Conservation (phyloP, 2,888 invertebrate species). For the Drosophila tanythrix region DNA sequence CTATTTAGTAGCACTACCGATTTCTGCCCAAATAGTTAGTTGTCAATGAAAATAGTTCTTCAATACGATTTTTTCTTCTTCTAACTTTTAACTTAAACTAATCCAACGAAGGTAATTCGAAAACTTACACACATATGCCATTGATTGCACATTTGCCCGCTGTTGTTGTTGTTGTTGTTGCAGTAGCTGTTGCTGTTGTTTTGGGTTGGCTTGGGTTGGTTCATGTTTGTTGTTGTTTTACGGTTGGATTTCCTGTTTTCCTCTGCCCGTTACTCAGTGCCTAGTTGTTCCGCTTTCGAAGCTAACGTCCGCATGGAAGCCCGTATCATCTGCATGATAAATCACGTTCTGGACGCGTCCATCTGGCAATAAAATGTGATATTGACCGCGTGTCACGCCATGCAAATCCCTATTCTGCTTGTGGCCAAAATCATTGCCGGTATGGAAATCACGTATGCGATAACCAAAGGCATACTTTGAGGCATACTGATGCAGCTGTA, state of each 20-base stretch:
- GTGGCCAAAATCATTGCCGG: conserved; percentile 92
- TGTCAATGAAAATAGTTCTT: not conserved
- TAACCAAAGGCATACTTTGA: conserved; percentile 89
- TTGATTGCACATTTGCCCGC: conserved; percentile 48
- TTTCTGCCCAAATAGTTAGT: not conserved
- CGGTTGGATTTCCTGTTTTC: conserved; percentile 4
- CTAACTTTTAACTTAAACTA: not conserved
- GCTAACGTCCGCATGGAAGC: conserved; percentile 91
- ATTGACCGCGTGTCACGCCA: conserved; percentile 89
- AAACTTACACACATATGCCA: conserved; percentile 20
- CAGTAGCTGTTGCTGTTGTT: not conserved
- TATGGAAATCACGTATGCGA: conserved; percentile 89
- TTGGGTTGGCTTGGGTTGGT: not conserved
- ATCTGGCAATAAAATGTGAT: conserved; percentile 92
- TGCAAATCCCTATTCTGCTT: conserved; percentile 89
- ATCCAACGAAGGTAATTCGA: conserved; percentile 3
- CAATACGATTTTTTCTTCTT: not conserved
- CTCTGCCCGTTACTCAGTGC: conserved; percentile 45
- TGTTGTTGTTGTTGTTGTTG: conserved; percentile 9
- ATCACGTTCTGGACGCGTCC: conserved; percentile 91
- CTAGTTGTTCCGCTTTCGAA: conserved; percentile 85
- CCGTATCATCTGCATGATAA: conserved; percentile 91
- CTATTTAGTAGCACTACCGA: not conserved
- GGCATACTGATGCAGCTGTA: conserved; percentile 87
- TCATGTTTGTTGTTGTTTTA: not conserved